Percentiles rank a stretch among this genome's conserved stretches.
These are phyloP conservation scores for Scaeva pyrastri DNA, from an alignment of 2,888 invertebrate genomes.

Conservation along the genomic window DNA sequence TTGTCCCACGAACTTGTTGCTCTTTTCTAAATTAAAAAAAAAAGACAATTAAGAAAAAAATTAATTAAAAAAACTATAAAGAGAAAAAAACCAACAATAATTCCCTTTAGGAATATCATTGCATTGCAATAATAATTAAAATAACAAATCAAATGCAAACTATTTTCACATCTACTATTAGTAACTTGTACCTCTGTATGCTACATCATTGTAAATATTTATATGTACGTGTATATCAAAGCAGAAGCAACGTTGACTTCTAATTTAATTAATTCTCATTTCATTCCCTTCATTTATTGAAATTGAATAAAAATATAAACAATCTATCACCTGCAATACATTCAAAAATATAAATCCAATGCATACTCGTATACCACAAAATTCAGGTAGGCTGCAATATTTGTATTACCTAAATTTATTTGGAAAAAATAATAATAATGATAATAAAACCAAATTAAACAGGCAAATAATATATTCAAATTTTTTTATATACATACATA, in stretches of 20 bases:
- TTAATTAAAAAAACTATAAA: slow-evolving; percentile 44
- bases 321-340: slow-evolving; percentile 21
- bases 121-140: slow-evolving; percentile 63
- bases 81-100: slow-evolving; percentile 29
- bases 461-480: not conserved
- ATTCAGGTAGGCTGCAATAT: slow-evolving; percentile 38
- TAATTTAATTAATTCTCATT: slow-evolving; percentile 64
- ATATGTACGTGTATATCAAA: not conserved
- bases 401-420: slow-evolving; percentile 30
- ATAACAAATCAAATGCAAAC: slow-evolving; percentile 61
- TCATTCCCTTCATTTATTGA: slow-evolving; percentile 22
- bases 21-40: slow-evolving; percentile 44
- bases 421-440: slow-evolving; percentile 9
- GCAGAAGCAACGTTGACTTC: slow-evolving; percentile 43
- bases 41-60: no score
- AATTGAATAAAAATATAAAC: slow-evolving; percentile 16
- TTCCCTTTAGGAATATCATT: slow-evolving; percentile 16
- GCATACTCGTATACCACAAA: slow-evolving; percentile 22
- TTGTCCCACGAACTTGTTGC: slow-evolving; percentile 70
- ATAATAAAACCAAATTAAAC: slow-evolving; percentile 16
- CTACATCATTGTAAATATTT: no score
- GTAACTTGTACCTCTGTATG: no score
- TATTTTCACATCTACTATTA: not conserved
- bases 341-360: no score
- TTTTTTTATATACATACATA: not conserved